phyloP scores from a whole-genome alignment of 2,113 vertebrate genomes.

The Dissostichus mawsoni region DNA sequence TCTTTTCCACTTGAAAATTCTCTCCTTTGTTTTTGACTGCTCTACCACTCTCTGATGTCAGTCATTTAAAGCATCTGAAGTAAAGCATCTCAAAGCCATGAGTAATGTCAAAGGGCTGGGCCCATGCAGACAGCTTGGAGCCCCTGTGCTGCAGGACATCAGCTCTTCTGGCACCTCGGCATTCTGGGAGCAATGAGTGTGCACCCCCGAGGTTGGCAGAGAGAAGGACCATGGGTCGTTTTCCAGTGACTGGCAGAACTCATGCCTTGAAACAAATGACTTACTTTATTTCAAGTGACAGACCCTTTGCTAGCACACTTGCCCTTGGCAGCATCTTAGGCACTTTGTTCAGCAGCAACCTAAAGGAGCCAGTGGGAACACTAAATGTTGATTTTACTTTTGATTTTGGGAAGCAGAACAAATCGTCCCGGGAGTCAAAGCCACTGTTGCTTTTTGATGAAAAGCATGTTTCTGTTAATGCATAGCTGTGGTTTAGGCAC shows the following conservation, averaged over 20 bases:
- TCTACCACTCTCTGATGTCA: constrained; percentile 19
- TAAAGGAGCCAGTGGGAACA: constrained; percentile 48
- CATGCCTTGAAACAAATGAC: constrained; percentile 71
- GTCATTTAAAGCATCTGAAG: constrained; percentile 45
- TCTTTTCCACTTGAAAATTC: constrained; percentile 30
- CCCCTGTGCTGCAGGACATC: constrained; percentile 49
- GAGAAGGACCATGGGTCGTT: constrained; percentile 63
- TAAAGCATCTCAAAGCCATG: constrained; percentile 31
- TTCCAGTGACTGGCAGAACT: constrained; percentile 69
- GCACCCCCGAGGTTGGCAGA: constrained; percentile 60
- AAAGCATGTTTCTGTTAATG: constrained; percentile 6
- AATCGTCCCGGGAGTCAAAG: constrained; percentile 28
- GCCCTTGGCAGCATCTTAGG: constrained; percentile 47
- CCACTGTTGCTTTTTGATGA: constrained; percentile 16
- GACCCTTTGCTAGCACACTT: constrained; percentile 59
- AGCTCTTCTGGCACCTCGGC: constrained; percentile 47
- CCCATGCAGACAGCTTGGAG: constrained; percentile 48
- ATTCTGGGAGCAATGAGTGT: constrained; percentile 65
- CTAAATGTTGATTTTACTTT: constrained; percentile 48
- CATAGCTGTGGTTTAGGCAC: constrained; percentile 4
- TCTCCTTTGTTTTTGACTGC: neutral
- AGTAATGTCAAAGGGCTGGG: constrained; percentile 43
- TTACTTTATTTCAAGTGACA: constrained; percentile 77
- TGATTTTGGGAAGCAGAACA: constrained; percentile 44
- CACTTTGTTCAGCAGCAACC: constrained; percentile 54